These are phyloP conservation scores for Glyptemys insculpta DNA, from an alignment of 2,797 vertebrate genomes.

Conservation along the genomic window DNA sequence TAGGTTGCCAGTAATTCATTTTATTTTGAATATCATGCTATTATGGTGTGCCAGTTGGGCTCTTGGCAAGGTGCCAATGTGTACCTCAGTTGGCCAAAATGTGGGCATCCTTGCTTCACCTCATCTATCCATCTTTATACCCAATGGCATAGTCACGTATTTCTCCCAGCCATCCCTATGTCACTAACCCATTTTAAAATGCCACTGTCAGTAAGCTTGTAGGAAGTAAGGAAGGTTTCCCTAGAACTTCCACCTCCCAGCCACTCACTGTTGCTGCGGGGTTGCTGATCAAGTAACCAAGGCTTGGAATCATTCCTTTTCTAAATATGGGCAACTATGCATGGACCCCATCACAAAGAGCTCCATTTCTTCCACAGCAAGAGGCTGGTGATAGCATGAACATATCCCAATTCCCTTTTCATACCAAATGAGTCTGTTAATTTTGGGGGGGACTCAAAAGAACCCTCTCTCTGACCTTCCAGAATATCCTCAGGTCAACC, in stretches of 20 bases:
- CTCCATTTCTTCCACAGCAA: neutral
- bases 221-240: neutral
- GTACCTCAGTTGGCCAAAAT: slow-evolving; percentile 46
- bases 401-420: neutral
- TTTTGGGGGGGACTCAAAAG: neutral
- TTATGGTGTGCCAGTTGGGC: slow-evolving; percentile 28
- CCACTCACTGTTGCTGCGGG: neutral
- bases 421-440: neutral
- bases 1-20: slow-evolving; percentile 16
- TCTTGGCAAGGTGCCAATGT: slow-evolving; percentile 42
- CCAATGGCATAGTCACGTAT: neutral
- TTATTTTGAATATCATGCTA: slow-evolving; percentile 11
- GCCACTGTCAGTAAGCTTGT: neutral
- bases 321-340: neutral
- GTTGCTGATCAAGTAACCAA: neutral
- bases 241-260: neutral
- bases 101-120: slow-evolving; percentile 24
- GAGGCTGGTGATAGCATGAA: neutral
- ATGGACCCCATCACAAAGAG: neutral
- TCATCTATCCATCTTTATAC: neutral
- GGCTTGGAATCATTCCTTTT: neutral
- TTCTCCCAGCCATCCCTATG: neutral
- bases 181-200: neutral
- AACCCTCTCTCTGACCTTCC: neutral
- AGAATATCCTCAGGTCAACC: neutral